Conservation (phyloP, 2,113 vertebrate species). For the Limanda limanda region DNA sequence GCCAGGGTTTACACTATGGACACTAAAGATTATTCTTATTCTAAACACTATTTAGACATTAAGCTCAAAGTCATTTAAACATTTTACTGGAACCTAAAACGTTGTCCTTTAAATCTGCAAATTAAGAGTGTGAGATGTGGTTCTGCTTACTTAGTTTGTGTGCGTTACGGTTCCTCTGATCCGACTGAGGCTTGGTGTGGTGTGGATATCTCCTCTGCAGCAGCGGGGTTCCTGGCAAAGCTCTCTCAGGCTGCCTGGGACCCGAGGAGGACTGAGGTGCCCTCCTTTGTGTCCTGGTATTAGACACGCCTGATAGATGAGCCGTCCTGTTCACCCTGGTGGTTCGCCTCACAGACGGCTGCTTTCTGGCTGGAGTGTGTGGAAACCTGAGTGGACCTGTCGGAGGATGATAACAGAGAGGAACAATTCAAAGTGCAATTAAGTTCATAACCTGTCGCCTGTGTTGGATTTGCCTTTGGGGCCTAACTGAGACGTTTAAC, state of each 20-base stretch:
- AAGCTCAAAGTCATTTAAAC: conserved; percentile 17
- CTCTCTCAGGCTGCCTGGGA: conserved; percentile 84
- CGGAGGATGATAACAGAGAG: conserved; percentile 10
- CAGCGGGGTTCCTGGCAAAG: conserved; percentile 67
- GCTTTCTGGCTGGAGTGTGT: conserved; percentile 41
- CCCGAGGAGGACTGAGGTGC: conserved; percentile 86
- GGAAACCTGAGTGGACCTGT: conserved; percentile 58
- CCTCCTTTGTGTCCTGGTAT: conserved; percentile 81
- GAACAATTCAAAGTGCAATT: conserved; percentile 18
- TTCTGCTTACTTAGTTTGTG: conserved; percentile 87
- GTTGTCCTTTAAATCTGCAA: background rate
- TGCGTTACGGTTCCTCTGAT: conserved; percentile 85
- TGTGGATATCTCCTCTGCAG: conserved; percentile 81
- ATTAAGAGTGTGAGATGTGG: conserved; percentile 5
- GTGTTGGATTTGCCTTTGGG: conserved; percentile 4
- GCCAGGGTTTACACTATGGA: conserved; percentile 79
- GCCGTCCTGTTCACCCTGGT: conserved; percentile 79
- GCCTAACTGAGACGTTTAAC: conserved; percentile 8
- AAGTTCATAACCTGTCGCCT: conserved; percentile 6
- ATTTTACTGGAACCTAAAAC: background rate
- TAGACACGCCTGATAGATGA: conserved; percentile 71
- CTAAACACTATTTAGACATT: conserved; percentile 44
- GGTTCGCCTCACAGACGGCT: conserved; percentile 35
- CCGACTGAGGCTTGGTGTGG: conserved; percentile 84
- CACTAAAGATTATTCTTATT: conserved; percentile 54